phyloP scores from a whole-genome alignment of 2,113 vertebrate species.

The Corapipo altera region DNA sequence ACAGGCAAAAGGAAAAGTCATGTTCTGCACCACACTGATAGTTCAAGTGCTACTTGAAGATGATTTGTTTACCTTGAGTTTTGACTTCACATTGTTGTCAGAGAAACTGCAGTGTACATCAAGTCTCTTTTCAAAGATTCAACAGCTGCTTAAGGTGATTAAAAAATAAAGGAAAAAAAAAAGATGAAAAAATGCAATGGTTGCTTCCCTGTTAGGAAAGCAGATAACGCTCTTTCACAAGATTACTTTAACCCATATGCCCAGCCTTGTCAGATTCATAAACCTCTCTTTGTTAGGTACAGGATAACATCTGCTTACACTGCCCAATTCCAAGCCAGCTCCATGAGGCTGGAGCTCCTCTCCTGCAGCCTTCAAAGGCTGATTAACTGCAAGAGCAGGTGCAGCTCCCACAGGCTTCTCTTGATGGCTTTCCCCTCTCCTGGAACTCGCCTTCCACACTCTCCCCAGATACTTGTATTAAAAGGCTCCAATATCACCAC shows the following conservation, averaged over 20 bases:
- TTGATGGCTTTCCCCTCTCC: neutral
- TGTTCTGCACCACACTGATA: neutral
- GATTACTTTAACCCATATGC: neutral
- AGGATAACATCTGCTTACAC: neutral
- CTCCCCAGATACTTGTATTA: neutral
- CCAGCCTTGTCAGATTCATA: neutral
- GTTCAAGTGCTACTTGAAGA: neutral
- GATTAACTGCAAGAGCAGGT: neutral
- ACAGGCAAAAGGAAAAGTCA: neutral
- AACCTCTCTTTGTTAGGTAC: neutral
- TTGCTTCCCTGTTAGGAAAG: neutral
- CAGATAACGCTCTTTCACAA: neutral
- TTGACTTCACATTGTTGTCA: neutral
- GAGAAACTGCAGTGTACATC: neutral
- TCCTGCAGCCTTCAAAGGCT: neutral
- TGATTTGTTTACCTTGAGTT: neutral
- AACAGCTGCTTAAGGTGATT: neutral
- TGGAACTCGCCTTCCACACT: neutral
- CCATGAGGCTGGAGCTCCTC: neutral
- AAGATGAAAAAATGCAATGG: neutral
- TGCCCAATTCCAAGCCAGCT: neutral
- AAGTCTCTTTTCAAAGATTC: neutral
- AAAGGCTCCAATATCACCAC: neutral
- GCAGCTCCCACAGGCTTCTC: neutral
- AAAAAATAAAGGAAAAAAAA: neutral